Evolutionary conservation across 2,888 invertebrate genomes (phyloP).

Genomic region (Eupithecia dodoneata): DNA sequence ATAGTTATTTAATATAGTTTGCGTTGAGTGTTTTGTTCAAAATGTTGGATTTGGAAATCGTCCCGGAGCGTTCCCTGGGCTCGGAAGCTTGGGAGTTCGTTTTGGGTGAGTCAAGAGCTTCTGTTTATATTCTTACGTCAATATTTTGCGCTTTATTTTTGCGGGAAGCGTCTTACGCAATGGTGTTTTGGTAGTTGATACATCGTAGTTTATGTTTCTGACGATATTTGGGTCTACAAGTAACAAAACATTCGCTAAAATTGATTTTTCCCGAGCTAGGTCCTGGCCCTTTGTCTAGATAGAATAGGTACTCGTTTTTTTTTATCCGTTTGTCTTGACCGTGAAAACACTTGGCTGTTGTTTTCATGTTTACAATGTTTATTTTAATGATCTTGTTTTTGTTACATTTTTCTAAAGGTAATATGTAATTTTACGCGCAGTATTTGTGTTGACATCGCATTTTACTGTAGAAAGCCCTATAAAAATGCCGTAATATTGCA

Average conservation of each 20-base stretch:
- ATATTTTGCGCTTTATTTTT: constrained; percentile 82
- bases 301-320: constrained; percentile 57
- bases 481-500: neutral
- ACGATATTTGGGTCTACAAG: constrained; percentile 13
- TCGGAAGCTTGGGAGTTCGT: constrained; percentile 99
- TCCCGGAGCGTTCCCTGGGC: constrained; percentile 97
- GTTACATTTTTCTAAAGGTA: neutral
- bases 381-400: constrained; percentile 30
- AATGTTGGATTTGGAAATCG: constrained; percentile 98
- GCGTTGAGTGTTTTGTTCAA: constrained; percentile 88
- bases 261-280: constrained; percentile 71
- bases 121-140: constrained; percentile 67
- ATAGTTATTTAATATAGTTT: constrained; percentile 88
- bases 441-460: neutral
- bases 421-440: neutral
- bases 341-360: constrained; percentile 72
- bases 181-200: constrained; percentile 54
- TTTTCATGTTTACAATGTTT: constrained; percentile 61
- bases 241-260: constrained; percentile 47
- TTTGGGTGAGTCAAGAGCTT: constrained; percentile 88
- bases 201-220: constrained; percentile 35
- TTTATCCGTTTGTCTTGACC: constrained; percentile 78
- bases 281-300: constrained; percentile 66
- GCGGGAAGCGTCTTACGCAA: constrained; percentile 77
- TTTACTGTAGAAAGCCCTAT: neutral